These are phyloP conservation scores for Amphimedon queenslandica DNA, from an alignment of 37 sponge, comb jelly and placozoan genomes.

Conservation along the genomic window DNA sequence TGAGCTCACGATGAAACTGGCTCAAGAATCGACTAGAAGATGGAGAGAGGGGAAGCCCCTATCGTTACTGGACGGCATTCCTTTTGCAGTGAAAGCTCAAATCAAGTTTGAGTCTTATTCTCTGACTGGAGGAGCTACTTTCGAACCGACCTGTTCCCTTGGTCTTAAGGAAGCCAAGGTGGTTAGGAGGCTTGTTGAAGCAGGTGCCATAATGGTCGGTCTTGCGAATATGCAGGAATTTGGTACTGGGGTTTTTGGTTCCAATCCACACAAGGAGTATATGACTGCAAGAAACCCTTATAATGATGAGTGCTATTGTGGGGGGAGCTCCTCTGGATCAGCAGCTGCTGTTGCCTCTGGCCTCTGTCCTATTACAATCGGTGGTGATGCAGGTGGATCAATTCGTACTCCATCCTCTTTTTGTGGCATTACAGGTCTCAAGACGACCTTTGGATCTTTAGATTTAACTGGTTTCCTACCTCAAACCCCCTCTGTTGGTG, in stretches of 20 bases:
- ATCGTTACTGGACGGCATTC: conserved; percentile 82
- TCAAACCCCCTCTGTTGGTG: conserved; percentile 34
- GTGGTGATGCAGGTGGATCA: conserved; percentile 93
- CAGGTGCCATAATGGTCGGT: conserved; percentile 86
- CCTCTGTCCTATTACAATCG: conserved; percentile 77
- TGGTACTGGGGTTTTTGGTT: conserved; percentile 84
- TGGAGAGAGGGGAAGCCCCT: conserved; percentile 73
- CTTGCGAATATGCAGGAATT: conserved; percentile 90
- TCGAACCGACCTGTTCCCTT: conserved; percentile 12
- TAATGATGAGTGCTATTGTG: conserved; percentile 67
- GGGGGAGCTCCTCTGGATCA: conserved; percentile 90
- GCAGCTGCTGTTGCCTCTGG: conserved; percentile 87
- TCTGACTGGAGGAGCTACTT: conserved; percentile 37
- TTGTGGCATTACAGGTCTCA: conserved; percentile 89
- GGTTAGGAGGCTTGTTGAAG: conserved; percentile 55
- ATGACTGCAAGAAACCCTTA: conserved; percentile 87
- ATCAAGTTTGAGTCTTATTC: conserved; percentile 55
- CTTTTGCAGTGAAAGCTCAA: conserved; percentile 83
- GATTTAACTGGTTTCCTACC: conserved; percentile 23
- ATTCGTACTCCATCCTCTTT: conserved; percentile 78
- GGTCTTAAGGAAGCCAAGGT: conserved; percentile 42
- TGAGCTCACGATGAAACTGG: conserved; percentile 53
- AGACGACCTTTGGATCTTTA: conserved; percentile 72
- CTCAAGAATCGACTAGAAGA: conserved; percentile 70
- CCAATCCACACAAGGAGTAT: conserved; percentile 85